phyloP scores from a whole-genome alignment of 2,888 invertebrate genomes.

The Dolichopus griseipennis region DNA sequence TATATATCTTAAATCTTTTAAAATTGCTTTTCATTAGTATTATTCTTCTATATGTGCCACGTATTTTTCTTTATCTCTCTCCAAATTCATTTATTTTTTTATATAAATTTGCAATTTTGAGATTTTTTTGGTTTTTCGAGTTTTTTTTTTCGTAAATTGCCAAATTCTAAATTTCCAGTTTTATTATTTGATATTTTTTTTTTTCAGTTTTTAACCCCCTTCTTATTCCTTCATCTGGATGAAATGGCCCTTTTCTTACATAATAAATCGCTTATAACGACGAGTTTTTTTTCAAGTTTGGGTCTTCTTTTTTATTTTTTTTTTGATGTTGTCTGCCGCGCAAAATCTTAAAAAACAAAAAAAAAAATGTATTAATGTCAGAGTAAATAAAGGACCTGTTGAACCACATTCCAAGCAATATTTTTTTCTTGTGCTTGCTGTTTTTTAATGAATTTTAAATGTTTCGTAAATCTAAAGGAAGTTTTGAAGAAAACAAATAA shows the following conservation, averaged over 20 bases:
- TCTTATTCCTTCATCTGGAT: not conserved
- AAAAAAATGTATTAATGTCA: not conserved
- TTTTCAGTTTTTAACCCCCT: too few species aligned
- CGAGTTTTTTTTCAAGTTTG: not conserved
- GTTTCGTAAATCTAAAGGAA: not conserved
- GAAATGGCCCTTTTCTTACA: not conserved
- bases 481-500: too few species aligned
- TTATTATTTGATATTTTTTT: too few species aligned
- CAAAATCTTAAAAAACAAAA: not conserved
- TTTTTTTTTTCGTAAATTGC: too few species aligned
- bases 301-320: too few species aligned
- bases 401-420: not conserved
- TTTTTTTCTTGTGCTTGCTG: not conserved
- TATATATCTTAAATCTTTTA: too few species aligned
- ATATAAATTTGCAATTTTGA: not conserved
- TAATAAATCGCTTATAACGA: not conserved
- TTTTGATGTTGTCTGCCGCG: conserved; percentile 1
- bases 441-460: not conserved
- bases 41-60: too few species aligned
- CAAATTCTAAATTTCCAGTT: not conserved
- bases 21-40: too few species aligned
- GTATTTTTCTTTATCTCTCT: not conserved
- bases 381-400: not conserved
- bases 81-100: not conserved
- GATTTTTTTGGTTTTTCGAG: too few species aligned